These are phyloP conservation scores for Dendrolimus punctatus DNA, from an alignment of 1,140 invertebrate genomes.

Conservation along the genomic window DNA sequence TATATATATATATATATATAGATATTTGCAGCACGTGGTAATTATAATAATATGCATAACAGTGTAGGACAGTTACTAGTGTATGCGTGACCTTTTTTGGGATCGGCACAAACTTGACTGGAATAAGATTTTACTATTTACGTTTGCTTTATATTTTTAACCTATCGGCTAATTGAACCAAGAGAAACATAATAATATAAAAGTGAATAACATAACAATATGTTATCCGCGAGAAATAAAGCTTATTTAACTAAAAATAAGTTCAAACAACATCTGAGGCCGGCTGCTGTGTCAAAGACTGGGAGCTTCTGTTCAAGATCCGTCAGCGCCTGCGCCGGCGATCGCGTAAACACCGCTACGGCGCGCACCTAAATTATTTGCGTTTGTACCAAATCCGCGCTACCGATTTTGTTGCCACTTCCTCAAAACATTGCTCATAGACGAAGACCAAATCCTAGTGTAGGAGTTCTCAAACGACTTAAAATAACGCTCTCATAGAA, in stretches of 20 bases:
- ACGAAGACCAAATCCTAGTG: no score
- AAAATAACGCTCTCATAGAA: no score
- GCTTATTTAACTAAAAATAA: conserved; percentile 32
- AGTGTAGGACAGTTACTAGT: no score
- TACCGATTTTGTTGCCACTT: conserved; percentile 6
- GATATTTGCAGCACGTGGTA: no score
- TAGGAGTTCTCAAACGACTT: no score
- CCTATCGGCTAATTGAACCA: no score
- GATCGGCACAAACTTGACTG: no score
- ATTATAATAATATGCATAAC: no score
- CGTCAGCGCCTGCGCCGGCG: conserved; percentile 41
- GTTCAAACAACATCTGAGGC: conserved; percentile 19
- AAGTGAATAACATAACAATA: conserved; percentile 18
- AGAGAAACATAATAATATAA: not conserved
- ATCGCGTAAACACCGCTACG: conserved; percentile 55
- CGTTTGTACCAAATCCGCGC: conserved; percentile 46
- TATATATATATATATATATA: no score
- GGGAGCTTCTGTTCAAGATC: conserved; percentile 46
- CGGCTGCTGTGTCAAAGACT: conserved; percentile 54
- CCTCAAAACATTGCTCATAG: not conserved
- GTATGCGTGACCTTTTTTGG: no score
- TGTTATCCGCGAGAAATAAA: conserved; percentile 6
- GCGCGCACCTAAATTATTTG: conserved; percentile 41
- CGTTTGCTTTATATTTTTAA: no score
- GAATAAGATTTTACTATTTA: no score